These are phyloP conservation scores for Lethrus apterus DNA, from an alignment of 1,140 invertebrate species.

Conservation along the genomic window DNA sequence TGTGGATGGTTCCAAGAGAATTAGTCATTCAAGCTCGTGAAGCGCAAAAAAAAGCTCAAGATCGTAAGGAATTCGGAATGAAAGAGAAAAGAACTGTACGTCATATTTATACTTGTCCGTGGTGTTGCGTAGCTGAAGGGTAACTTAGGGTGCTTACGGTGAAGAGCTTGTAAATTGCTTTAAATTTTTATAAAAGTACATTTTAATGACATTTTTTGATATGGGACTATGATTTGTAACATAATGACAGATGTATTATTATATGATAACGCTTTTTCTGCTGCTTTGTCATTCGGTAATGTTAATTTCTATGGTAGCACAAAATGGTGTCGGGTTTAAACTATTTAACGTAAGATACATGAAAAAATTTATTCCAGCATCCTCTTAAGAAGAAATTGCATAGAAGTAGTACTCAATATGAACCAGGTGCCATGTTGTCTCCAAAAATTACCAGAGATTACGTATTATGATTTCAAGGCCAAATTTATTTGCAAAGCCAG, in stretches of 20 bases:
- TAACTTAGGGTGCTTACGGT: neutral
- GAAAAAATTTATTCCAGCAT: constrained; percentile 26
- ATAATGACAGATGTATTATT: too few species aligned
- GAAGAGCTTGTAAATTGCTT: too few species aligned
- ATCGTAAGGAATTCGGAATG: constrained; percentile 31
- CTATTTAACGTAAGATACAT: too few species aligned
- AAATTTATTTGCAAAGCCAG: too few species aligned
- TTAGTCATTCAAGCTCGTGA: constrained; percentile 59
- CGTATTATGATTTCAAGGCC: too few species aligned
- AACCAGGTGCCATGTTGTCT: constrained; percentile 35
- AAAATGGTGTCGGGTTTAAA: too few species aligned
- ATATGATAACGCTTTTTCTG: too few species aligned
- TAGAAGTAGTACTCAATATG: constrained; percentile 39
- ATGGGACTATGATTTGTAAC: too few species aligned
- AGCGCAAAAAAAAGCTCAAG: constrained; percentile 34
- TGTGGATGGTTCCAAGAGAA: constrained; percentile 72
- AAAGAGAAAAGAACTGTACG: constrained; percentile 33
- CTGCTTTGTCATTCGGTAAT: too few species aligned
- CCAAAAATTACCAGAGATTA: constrained; percentile 19
- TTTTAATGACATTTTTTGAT: too few species aligned
- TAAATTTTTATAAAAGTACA: too few species aligned
- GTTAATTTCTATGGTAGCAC: too few species aligned
- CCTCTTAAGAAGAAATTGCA: constrained; percentile 35
- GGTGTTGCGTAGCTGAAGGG: constrained; percentile 1
- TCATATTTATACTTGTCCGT: constrained; percentile 13